Base-by-base conservation (phyloP, 2,113 vertebrate genomes). In the Pangasianodon hypophthalmus region DNA sequence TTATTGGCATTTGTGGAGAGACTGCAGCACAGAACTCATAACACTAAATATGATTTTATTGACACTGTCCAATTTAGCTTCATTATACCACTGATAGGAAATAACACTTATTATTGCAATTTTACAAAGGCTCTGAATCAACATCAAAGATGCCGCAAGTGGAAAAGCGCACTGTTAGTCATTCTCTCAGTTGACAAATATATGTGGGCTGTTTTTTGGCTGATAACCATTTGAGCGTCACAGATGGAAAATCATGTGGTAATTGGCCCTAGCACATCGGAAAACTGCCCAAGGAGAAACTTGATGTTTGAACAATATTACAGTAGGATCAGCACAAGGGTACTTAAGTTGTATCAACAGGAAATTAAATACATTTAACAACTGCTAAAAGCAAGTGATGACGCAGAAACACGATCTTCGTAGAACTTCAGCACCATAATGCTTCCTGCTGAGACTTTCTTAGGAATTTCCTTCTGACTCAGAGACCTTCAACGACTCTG, bases 61-160 rank as follows among this genome's bases (percentile, higher is more conserved):
- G 88, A 89, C 71, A 88, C 37, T 48, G 86, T 89, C 64, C 89
- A 88, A 89, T 92, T 87, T 41, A n/a, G 85, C 41, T 56, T 80
- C 48, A 92, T 93, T 90, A 92, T 60, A 62, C 37, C 13, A 1
- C 85, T 87, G 73, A 88, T 82, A 46, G 77, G 48, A 91, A 93
- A 92, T 91, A 91, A 91, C 64, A 88, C 62, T 88, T 62, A 44
- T 89, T 71, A 85, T 91, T 92, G 86, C 67, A 71, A 52, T 83
- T 83, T 90, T 89, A 67, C 73, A 62, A 79, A 29, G 71, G 41
- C 86, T 62, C 73, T 75, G 87, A 88, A 90, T 93, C 81, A 87
- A 90, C 85, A 84, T 88, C 88, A n/a, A 69, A 48, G 58, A 19
- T 90, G 83, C 90, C 62, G 73, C 82, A 84, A 75, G 16, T 90